Evolutionary conservation across 2,113 vertebrate species (phyloP).

Genomic region (Mastomys natalensis): DNA sequence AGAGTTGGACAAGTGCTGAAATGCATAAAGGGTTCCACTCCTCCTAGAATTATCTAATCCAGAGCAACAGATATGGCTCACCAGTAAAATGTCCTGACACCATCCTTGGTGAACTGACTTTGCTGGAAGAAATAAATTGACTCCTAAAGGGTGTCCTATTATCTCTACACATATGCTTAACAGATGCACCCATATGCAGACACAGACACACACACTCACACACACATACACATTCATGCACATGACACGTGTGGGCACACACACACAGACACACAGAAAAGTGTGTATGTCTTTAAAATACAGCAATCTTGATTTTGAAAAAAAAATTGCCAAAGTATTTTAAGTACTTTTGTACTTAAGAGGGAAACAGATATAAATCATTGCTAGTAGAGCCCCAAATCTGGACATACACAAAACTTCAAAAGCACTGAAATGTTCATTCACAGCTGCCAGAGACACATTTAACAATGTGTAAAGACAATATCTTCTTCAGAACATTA

Average conservation of each 20-base stretch:
- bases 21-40: neutral
- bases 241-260: neutral
- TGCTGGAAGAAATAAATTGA: neutral
- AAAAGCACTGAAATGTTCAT: slow-evolving; percentile 42
- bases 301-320: neutral
- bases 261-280: neutral
- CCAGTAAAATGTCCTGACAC: neutral
- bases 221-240: neutral
- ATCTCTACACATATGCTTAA: neutral
- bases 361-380: slow-evolving; percentile 60
- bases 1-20: neutral
- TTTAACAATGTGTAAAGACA: slow-evolving; percentile 45
- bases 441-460: slow-evolving; percentile 25
- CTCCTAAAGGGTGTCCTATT: neutral
- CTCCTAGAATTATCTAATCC: neutral
- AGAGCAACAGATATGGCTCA: neutral
- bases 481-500: slow-evolving; percentile 37
- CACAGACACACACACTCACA: neutral
- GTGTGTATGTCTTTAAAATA: slow-evolving; percentile 2
- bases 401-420: slow-evolving; percentile 18
- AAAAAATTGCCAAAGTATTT: neutral
- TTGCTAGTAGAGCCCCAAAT: slow-evolving; percentile 18
- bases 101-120: neutral
- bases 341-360: slow-evolving; percentile 45
- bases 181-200: neutral